These are phyloP conservation scores for Drosophila subobscura DNA, from an alignment of 1,140 invertebrate species.

Conservation along the genomic window DNA sequence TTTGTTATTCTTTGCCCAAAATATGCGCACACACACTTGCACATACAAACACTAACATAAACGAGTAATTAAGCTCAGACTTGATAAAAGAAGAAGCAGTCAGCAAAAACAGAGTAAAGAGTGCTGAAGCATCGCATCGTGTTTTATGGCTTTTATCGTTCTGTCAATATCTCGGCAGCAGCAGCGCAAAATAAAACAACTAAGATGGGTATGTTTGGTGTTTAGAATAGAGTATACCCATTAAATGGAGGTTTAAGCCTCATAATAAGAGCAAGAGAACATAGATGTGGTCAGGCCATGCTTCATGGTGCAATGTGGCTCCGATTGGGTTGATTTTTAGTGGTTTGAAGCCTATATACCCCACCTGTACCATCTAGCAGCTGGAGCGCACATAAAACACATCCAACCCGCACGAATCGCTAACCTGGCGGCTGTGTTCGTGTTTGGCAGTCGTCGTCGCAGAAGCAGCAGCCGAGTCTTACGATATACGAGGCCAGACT, in stretches of 20 bases:
- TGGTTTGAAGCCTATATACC: no score
- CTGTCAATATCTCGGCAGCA: constrained; percentile 33
- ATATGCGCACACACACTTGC: constrained; percentile 18
- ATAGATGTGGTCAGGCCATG: no score
- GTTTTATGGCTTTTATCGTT: constrained; percentile 44
- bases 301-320: no score
- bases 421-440: constrained; percentile 43
- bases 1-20: constrained; percentile 27
- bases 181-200: not conserved
- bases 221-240: not conserved
- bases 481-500: constrained; percentile 13
- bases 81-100: constrained; percentile 24
- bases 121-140: constrained; percentile 18
- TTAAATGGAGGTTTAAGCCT: no score
- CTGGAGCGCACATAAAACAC: constrained; percentile 7
- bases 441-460: constrained; percentile 19
- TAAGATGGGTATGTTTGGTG: not conserved
- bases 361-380: no score
- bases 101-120: constrained; percentile 24
- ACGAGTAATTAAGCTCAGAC: constrained; percentile 56
- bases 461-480: constrained; percentile 31
- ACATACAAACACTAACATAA: constrained; percentile 26
- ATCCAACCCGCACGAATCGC: constrained; percentile 1
- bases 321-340: no score
- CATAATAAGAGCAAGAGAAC: no score